phyloP scores from a whole-genome alignment of 2,113 vertebrate species.

The Ariopsis seemanni region DNA sequence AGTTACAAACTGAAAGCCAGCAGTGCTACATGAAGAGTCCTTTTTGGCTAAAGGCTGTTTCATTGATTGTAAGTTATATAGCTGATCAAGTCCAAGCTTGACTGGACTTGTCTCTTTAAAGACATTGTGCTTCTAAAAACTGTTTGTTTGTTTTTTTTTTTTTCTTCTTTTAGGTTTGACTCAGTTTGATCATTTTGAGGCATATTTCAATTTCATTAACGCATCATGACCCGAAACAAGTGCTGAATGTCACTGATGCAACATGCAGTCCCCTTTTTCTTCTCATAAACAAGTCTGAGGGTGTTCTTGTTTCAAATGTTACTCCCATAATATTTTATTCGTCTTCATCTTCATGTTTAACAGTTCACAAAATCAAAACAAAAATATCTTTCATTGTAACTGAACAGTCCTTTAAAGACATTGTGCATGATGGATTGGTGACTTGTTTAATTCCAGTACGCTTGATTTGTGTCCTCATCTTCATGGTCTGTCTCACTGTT shows the following conservation, averaged over 20 bases:
- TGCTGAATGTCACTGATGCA: background rate
- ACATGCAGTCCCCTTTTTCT: background rate
- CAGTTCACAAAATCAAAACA: slow-evolving; percentile 1
- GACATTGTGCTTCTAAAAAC: slow-evolving; percentile 20
- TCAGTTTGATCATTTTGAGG: background rate
- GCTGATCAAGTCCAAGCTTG: slow-evolving; percentile 7
- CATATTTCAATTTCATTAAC: background rate
- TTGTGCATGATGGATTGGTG: background rate
- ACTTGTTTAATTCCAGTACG: background rate
- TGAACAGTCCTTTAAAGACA: background rate
- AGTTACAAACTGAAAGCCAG: slow-evolving; percentile 27
- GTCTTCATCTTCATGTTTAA: slow-evolving; percentile 2
- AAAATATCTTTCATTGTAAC: background rate
- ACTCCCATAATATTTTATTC: background rate
- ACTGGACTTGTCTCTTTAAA: slow-evolving; percentile 26
- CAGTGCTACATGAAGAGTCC: slow-evolving; percentile 29
- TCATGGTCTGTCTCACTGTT: background rate
- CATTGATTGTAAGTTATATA: slow-evolving; percentile 19
- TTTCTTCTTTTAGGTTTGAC: background rate
- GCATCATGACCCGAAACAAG: background rate
- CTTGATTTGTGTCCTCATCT: background rate
- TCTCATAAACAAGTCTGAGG: background rate
- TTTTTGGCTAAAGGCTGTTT: slow-evolving; percentile 4
- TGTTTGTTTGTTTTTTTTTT: background rate
- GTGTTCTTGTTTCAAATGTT: background rate